Conservation (phyloP, 1,140 invertebrate species). For the Drosophila nigrodunni region DNA sequence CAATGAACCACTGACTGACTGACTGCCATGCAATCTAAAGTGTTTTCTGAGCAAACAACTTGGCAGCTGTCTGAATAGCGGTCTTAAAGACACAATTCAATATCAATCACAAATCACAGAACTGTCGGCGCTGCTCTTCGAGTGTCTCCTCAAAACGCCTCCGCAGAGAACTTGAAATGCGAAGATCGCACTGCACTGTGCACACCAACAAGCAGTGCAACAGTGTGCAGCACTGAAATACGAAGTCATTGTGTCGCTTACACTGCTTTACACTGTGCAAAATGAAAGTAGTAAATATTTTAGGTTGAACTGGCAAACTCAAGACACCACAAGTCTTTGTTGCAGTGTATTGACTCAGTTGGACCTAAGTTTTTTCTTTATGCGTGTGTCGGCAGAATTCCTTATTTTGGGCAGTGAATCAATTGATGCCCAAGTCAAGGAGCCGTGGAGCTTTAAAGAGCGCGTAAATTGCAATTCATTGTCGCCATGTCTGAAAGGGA, state of each 20-base stretch:
- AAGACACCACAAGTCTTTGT: too few relatives aligned
- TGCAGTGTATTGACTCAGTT: slow-evolving; percentile 2
- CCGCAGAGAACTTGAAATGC: slow-evolving; percentile 21
- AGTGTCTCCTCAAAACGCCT: slow-evolving; percentile 32
- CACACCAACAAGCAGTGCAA: too few relatives aligned
- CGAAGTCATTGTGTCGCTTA: too few relatives aligned
- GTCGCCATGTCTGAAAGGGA: slow-evolving; percentile 34
- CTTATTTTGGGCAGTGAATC: slow-evolving; percentile 15
- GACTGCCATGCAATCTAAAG: slow-evolving; percentile 35
- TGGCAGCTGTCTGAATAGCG: not conserved
- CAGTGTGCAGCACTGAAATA: too few relatives aligned
- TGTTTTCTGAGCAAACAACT: slow-evolving; percentile 47
- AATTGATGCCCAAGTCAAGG: slow-evolving; percentile 49
- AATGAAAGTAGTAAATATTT: too few relatives aligned
- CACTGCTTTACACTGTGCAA: too few relatives aligned
- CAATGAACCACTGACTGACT: slow-evolving; percentile 45
- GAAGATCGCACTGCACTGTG: not conserved
- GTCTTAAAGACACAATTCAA: not conserved
- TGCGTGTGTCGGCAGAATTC: too few relatives aligned
- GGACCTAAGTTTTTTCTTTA: too few relatives aligned
- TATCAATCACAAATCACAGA: slow-evolving; percentile 37
- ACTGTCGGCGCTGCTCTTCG: slow-evolving; percentile 35
- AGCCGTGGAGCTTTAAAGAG: slow-evolving; percentile 8
- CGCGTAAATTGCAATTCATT: slow-evolving; percentile 61
- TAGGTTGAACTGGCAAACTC: too few relatives aligned